Conservation (phyloP, 1,140 invertebrate genomes). For the Halictus rubicundus region DNA sequence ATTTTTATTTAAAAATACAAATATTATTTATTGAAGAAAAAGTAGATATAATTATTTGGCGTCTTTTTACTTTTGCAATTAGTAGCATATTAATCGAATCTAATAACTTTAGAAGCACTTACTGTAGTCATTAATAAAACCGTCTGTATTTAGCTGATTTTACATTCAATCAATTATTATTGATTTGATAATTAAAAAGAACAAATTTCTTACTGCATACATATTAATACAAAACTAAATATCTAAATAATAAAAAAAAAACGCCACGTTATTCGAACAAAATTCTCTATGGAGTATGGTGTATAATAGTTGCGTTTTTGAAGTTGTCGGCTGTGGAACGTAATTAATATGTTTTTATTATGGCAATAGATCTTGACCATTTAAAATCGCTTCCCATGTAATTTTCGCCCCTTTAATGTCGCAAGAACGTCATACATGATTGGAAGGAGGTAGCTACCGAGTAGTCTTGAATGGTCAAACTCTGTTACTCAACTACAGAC, state of each 20-base stretch:
- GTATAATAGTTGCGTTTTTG: slow-evolving; percentile 35
- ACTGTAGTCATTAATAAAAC: neutral
- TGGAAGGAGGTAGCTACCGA: neutral
- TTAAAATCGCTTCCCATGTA: neutral
- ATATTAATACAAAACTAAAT: too few relatives aligned
- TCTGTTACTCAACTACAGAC: neutral
- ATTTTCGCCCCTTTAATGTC: neutral
- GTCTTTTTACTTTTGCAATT: neutral
- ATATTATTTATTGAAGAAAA: too few relatives aligned
- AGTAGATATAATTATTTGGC: neutral
- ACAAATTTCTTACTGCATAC: too few relatives aligned
- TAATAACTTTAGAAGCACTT: neutral
- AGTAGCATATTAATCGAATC: neutral
- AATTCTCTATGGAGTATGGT: slow-evolving; percentile 34
- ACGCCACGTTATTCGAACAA: slow-evolving; percentile 30
- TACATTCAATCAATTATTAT: neutral
- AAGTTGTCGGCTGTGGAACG: slow-evolving; percentile 37
- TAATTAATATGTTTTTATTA: slow-evolving; percentile 42
- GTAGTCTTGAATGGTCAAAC: neutral
- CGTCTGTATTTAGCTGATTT: slow-evolving; percentile 1
- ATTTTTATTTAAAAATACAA: too few relatives aligned
- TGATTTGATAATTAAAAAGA: too few relatives aligned
- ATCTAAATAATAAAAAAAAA: neutral
- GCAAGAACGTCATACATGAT: neutral
- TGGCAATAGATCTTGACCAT: neutral